phyloP scores from a whole-genome alignment of 2,888 invertebrate species.

The Drosophila nr. fundita region DNA sequence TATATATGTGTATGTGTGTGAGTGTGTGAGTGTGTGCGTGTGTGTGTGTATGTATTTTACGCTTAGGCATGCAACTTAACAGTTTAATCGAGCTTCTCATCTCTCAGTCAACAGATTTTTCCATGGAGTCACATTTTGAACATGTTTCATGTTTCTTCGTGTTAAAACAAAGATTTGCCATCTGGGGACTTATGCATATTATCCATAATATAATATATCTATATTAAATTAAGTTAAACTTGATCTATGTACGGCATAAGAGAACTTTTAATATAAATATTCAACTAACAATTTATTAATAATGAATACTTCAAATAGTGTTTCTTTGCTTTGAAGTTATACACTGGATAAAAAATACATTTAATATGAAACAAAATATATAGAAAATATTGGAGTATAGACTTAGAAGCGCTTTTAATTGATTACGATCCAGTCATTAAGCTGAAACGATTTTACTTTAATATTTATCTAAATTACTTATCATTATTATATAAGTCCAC shows the following conservation, averaged over 20 bases:
- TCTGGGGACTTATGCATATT: not conserved
- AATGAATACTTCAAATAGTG: not conserved
- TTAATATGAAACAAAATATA: too few species aligned
- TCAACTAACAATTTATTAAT: not conserved
- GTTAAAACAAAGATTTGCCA: not conserved
- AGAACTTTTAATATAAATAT: too few species aligned
- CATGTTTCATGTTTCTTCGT: not conserved
- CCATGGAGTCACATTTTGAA: not conserved
- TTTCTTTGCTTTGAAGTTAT: not conserved
- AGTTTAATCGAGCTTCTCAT: not conserved
- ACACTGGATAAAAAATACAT: not conserved
- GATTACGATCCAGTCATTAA: not conserved
- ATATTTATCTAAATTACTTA: not conserved
- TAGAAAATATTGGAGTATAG: fast-evolving
- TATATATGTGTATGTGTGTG: not conserved
- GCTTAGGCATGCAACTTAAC: not conserved
- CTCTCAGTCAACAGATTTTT: not conserved
- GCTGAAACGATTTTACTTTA: not conserved
- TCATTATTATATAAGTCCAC: not conserved
- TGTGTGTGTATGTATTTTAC: not conserved
- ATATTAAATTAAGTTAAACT: too few species aligned
- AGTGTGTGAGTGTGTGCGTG: too few species aligned
- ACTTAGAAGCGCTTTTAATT: not conserved
- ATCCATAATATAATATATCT: too few species aligned
- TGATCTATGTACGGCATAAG: too few species aligned